These are phyloP conservation scores for Hanleya hanleyi DNA, from an alignment of 2,888 invertebrate species.

Conservation along the genomic window DNA sequence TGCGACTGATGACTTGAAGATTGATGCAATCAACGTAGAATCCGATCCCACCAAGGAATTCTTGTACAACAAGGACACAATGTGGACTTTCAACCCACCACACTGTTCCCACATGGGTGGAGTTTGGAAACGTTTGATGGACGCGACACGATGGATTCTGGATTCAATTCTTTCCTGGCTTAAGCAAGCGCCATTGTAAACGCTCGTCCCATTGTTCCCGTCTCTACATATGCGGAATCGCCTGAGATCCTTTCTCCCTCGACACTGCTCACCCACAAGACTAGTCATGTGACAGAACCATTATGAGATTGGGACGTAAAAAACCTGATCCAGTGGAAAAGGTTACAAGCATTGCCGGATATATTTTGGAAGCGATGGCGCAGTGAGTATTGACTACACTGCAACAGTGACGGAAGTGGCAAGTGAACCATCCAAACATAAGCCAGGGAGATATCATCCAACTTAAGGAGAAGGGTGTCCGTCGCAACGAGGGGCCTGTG, in stretches of 20 bases:
- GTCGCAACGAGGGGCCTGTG: no score
- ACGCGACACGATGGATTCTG: slow-evolving; percentile 19
- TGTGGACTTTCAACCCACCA: slow-evolving; percentile 21
- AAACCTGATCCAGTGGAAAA: slow-evolving; percentile 29
- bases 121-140: slow-evolving; percentile 29
- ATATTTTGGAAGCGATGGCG: background rate
- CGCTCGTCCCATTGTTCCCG: slow-evolving; percentile 29
- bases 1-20: slow-evolving; percentile 12
- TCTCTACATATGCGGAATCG: slow-evolving; percentile 32
- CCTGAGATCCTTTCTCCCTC: slow-evolving; percentile 25
- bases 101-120: slow-evolving; percentile 32
- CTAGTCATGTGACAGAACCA: no score
- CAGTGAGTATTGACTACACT: no score
- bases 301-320: background rate
- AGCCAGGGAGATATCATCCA: no score
- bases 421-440: no score
- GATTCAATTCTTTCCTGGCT: slow-evolving; percentile 36
- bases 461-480: no score
- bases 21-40: slow-evolving; percentile 20
- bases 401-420: no score
- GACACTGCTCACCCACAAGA: slow-evolving; percentile 29
- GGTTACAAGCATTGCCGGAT: background rate
- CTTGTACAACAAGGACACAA: background rate
- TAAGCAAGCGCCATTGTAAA: slow-evolving; percentile 37
- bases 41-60: slow-evolving; percentile 10